Base-by-base conservation (phyloP, 1,140 invertebrate species). In the Brachionus plicatilis region DNA sequence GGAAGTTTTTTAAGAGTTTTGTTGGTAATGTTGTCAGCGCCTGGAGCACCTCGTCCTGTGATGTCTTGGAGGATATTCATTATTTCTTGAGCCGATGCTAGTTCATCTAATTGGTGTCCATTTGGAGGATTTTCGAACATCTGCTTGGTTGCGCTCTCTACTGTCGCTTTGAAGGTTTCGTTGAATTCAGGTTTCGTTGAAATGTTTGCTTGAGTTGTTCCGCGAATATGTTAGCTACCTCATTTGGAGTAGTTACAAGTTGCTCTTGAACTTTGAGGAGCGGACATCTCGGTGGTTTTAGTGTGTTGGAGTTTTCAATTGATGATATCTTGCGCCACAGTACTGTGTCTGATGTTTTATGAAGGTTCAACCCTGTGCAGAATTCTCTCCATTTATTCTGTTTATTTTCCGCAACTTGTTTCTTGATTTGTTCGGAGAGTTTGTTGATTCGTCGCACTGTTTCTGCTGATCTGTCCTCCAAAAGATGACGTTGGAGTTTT, bases 181-280 rank as follows among this genome's bases (percentile, higher is more conserved):
- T 56, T 20, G 53, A 56, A 56, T 20, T 56, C 53, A 8, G 17
- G 7, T 3, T 56, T 17, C 0, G n/a, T 56, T 20, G n/a, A 20
- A 56, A 56, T 3, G 53, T 56, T 56, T 45, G 43, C 43, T 45
- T 45, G 43, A 45, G 43, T 45, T 45, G 43, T 45, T 3, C 8
- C 8, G 43, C 43, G 8, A 45, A 45, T 3, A 45, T 45, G 43
- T 45, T 45, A 45, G 43, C 43, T 45, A 45, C 43, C 43, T 45
- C 7, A 45, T 45, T 45, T 45, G 43, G 12, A 45, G 43, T 11
- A 45, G 43, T 45, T 11, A 45, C 1, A 45, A 45, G 68, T 94
- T 91, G 37, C 88, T 82, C 72, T 88, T 45, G 43, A 45, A 45
- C n/a, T 17, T 56, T 56, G 1, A 56, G n/a, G n/a, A 17, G 50